Evolutionary conservation across 2,888 invertebrate genomes (phyloP).

Genomic region (Leucoma salicis): DNA sequence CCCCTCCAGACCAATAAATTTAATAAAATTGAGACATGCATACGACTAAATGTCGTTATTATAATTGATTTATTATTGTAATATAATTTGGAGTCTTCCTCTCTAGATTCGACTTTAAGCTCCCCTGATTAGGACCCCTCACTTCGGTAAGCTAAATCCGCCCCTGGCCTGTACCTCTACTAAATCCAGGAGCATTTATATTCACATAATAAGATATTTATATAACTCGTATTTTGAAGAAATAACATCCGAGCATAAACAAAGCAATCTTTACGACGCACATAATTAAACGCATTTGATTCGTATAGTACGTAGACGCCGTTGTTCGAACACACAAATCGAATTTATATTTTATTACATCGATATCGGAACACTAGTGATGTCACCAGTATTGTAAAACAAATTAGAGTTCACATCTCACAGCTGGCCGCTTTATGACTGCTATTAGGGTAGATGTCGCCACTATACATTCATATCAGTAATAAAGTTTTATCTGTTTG

Average conservation of each 20-base stretch:
- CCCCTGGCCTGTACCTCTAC: no score
- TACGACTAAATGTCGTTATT: no score
- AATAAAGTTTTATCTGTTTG: slow-evolving; percentile 33
- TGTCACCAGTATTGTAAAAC: slow-evolving; percentile 53
- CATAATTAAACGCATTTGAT: slow-evolving; percentile 40
- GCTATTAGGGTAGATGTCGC: slow-evolving; percentile 35
- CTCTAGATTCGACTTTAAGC: no score
- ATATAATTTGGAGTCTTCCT: no score
- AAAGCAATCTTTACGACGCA: slow-evolving; percentile 13
- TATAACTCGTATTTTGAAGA: no score
- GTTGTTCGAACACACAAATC: slow-evolving; percentile 41
- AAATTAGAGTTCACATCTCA: slow-evolving; percentile 57
- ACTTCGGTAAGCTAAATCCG: no score
- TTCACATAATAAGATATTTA: no score
- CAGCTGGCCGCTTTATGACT: slow-evolving; percentile 40
- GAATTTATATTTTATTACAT: slow-evolving; percentile 48
- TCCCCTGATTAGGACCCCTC: no score
- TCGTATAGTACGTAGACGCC: slow-evolving; percentile 14
- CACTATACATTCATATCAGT: slow-evolving; percentile 16
- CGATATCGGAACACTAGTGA: slow-evolving; percentile 31
- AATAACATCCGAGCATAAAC: background rate
- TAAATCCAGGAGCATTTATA: no score
- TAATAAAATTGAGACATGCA: no score
- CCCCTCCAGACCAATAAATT: no score
- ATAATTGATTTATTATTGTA: no score